Conservation (phyloP, 2,797 vertebrate genomes). For the Agapornis canus region DNA sequence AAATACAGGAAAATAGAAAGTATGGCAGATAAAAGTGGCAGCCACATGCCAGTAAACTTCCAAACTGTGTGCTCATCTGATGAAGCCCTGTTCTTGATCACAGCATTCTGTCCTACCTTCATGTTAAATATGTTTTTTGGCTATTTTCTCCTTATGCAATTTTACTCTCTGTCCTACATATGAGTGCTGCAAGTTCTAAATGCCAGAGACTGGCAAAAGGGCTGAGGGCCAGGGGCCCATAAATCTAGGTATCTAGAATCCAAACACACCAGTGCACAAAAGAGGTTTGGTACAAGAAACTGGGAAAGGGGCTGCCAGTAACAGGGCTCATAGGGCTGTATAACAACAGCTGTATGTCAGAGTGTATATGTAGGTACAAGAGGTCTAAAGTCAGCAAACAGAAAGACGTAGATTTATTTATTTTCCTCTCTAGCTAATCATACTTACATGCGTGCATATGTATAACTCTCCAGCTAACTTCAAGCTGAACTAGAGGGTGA, state of each 20-base stretch:
- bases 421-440: neutral
- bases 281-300: neutral
- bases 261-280: neutral
- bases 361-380: neutral
- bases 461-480: neutral
- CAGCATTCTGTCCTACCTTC: neutral
- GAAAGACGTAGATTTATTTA: neutral
- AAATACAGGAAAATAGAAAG: neutral
- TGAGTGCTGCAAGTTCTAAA: neutral
- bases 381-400: neutral
- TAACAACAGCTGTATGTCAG: neutral
- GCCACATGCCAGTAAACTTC: accelerated
- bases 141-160: neutral
- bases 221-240: neutral
- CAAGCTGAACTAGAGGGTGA: neutral
- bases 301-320: neutral
- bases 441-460: accelerated
- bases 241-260: neutral
- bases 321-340: accelerated
- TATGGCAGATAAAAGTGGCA: neutral
- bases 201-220: too few species aligned
- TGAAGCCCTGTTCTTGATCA: neutral
- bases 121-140: neutral
- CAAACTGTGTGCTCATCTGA: accelerated
- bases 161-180: neutral